A percentile compares a stretch with the other conserved stretches of the same genome.
phyloP scores from a whole-genome alignment of 2,888 invertebrate species.

The Acanthopleura granulata region DNA sequence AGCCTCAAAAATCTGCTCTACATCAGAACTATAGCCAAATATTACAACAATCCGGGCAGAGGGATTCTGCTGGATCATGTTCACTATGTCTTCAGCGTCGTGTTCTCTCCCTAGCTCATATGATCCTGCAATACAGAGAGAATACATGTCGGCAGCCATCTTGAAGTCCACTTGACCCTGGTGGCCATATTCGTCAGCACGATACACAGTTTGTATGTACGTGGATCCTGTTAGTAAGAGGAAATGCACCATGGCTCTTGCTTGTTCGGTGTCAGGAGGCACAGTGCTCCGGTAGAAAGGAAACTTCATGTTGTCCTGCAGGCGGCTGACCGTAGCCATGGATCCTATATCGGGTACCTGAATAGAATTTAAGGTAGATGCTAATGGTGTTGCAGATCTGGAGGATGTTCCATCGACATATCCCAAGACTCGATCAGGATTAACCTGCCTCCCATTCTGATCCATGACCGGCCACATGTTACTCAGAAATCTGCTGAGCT shows the following conservation, averaged over 20 bases:
- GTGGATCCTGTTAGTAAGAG: constrained; percentile 66
- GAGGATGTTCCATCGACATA: constrained; percentile 46
- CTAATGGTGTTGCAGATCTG: constrained; percentile 38
- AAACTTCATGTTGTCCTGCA: constrained; percentile 36
- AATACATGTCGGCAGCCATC: constrained; percentile 26
- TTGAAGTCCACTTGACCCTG: constrained; percentile 31
- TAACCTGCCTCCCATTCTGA: constrained; percentile 36
- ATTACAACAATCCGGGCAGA: constrained; percentile 49
- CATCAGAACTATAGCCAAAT: constrained; percentile 33
- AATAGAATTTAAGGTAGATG: constrained; percentile 72
- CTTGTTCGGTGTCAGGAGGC: constrained; percentile 46
- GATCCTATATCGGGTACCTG: constrained; percentile 71
- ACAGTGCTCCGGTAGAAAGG: constrained; percentile 52
- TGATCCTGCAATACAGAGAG: constrained; percentile 45
- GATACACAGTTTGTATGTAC: constrained; percentile 66
- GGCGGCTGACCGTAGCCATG: constrained; percentile 36
- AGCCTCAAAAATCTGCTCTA: constrained; percentile 36
- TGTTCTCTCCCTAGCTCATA: constrained; percentile 31
- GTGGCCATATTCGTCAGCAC: constrained; percentile 41
- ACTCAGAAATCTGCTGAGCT: not conserved
- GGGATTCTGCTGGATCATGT: constrained; percentile 35
- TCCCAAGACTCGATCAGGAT: constrained; percentile 45
- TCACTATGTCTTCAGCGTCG: constrained; percentile 33
- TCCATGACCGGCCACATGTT: not conserved
- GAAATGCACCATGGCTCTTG: constrained; percentile 59